Conservation (phyloP, 2,113 vertebrate species). For the Lampris incognitus region DNA sequence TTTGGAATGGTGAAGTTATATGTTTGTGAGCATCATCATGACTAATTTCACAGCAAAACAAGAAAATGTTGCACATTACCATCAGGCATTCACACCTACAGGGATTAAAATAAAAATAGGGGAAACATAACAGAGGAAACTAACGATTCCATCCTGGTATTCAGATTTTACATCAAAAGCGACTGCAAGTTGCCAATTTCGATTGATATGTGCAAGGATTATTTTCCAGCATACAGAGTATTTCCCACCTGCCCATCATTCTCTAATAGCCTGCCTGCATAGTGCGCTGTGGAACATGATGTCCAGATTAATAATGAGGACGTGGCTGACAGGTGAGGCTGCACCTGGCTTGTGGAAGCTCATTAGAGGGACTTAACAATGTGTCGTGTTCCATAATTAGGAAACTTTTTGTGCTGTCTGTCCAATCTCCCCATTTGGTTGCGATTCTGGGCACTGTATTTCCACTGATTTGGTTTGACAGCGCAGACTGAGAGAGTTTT, state of each 20-base stretch:
- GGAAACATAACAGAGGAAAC: too few species aligned
- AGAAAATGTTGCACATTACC: background rate
- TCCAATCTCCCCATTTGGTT: conserved; percentile 50
- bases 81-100: too few species aligned
- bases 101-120: too few species aligned
- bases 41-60: background rate
- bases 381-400: conserved; percentile 67
- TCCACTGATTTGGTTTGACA: conserved; percentile 66
- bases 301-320: conserved; percentile 69
- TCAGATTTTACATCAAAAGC: background rate
- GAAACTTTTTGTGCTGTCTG: conserved; percentile 50
- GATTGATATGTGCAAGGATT: conserved; percentile 13
- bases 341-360: conserved; percentile 63
- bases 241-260: conserved; percentile 61
- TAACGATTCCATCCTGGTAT: too few species aligned
- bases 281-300: conserved; percentile 51
- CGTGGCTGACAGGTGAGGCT: conserved; percentile 67
- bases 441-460: conserved; percentile 16
- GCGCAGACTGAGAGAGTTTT: conserved; percentile 22
- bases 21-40: background rate
- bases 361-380: conserved; percentile 67
- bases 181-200: conserved; percentile 27
- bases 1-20: background rate
- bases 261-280: conserved; percentile 63
- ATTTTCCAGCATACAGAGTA: conserved; percentile 24